Evolutionary conservation across 2,113 vertebrate species (phyloP), one percentile per base, ranked within the genome.

Genomic region (Pheucticus melanocephalus): DNA sequence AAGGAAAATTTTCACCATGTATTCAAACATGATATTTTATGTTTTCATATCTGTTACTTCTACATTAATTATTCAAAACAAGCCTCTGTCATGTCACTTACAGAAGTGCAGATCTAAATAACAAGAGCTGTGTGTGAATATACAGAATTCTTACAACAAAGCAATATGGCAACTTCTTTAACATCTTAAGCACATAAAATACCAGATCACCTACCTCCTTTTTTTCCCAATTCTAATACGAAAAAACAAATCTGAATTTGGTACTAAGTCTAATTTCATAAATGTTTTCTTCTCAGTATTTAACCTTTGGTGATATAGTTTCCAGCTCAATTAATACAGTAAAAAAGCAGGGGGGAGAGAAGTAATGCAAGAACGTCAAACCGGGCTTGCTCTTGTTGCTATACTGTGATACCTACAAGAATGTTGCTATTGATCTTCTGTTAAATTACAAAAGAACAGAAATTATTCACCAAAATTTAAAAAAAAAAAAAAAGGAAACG

Each of bases 31-130:
- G 45, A 0, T 2, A 79, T 69, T 95, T 77, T 45, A 66, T 83
- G 82, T 78, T 96, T 77, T 70, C 8, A 2, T 59, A 83, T 64
- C 68, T 59, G 54, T 64, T 94, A 92, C 87, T 92, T 93, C 30
- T 50, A 31, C 82, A 51, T 80, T 86, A 93, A 94, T 96, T 97
- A 95, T 88, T 88, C 69, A 84, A 95, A 95, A 56, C 14, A 65
- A 80, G 51, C 37, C 13, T 91, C 65, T 79, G 60, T 80, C 53
- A 15, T 51, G 45, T 89, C 83, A 68, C 15, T 86, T 82, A 64
- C 1, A 57, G 35, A 93, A 79, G 50, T 31, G 54, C 71, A 84
- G 45, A 88, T 48, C 87, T 24, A 89, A 80, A 56, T 65, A 90
- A 79, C 22, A 75, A 87, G 60, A 86, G 47, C 54, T 63, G 21